phyloP scores from a whole-genome alignment of 2,797 vertebrate genomes.

The Bryconaethiops microstoma region DNA sequence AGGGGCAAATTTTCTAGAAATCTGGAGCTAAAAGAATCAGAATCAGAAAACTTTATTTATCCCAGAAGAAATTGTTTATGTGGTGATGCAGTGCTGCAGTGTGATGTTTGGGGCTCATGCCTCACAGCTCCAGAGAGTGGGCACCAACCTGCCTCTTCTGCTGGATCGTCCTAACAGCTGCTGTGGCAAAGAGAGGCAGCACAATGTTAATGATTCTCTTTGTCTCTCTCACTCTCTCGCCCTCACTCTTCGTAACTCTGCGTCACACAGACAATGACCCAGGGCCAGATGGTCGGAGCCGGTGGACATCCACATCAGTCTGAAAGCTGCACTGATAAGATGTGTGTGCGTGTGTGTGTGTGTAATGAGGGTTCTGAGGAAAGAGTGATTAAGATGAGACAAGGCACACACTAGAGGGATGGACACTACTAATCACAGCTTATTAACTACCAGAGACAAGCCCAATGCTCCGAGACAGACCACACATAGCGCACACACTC shows the following conservation, averaged over 20 bases:
- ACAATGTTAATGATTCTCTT: constrained; percentile 29
- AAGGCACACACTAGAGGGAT: constrained; percentile 7
- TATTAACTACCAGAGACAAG: constrained; percentile 1
- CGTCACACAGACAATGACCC: constrained; percentile 8
- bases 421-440: constrained; percentile 25
- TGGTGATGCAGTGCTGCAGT: not conserved
- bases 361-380: not conserved
- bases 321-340: too few relatives aligned
- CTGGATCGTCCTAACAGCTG: not conserved
- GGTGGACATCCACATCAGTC: not conserved
- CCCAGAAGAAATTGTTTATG: too few relatives aligned
- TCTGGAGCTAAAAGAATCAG: not conserved
- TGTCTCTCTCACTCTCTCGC: not conserved
- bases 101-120: constrained; percentile 1
- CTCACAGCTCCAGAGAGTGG: not conserved
- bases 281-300: not conserved
- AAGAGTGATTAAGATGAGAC: constrained; percentile 28
- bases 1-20: too few relatives aligned
- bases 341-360: not conserved
- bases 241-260: not conserved
- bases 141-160: not conserved
- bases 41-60: too few relatives aligned
- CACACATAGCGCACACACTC: not conserved
- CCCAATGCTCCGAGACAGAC: not conserved
- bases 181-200: not conserved